Percentiles rank a stretch among this genome's conserved stretches.
Conservation (phyloP, 2,888 invertebrate species). For the Drosophila tripunctata region DNA sequence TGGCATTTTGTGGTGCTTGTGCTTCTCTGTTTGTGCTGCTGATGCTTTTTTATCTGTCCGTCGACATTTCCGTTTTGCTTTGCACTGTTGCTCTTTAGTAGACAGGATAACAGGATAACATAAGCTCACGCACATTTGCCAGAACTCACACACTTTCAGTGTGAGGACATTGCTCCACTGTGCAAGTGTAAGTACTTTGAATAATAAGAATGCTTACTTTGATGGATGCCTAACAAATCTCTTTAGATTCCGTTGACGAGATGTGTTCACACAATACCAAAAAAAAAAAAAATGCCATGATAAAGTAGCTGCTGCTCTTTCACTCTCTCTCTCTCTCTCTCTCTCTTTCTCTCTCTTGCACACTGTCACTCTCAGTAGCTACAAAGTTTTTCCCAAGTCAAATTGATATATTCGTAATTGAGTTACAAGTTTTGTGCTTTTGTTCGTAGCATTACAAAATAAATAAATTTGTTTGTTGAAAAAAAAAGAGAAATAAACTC, state of each 20-base stretch:
- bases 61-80: slow-evolving; percentile 41
- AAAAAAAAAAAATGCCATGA: neutral
- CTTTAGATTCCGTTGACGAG: slow-evolving; percentile 45
- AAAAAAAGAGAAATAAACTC: too few relatives aligned
- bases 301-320: neutral
- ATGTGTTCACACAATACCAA: slow-evolving; percentile 4
- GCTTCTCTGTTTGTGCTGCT: neutral
- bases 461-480: neutral
- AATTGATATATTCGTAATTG: slow-evolving; percentile 2
- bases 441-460: neutral
- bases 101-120: slow-evolving; percentile 32
- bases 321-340: too few relatives aligned
- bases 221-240: slow-evolving; percentile 75
- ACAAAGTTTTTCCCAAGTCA: slow-evolving; percentile 28
- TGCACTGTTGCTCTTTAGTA: slow-evolving; percentile 44
- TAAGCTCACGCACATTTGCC: slow-evolving; percentile 52
- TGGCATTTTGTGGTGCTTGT: slow-evolving; percentile 52
- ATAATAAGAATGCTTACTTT: slow-evolving; percentile 77
- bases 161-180: slow-evolving; percentile 52
- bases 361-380: neutral
- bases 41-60: slow-evolving; percentile 43
- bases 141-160: slow-evolving; percentile 44
- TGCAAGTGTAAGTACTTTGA: slow-evolving; percentile 69
- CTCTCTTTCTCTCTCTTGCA: too few relatives aligned
- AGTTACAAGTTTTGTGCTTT: neutral